These are phyloP conservation scores for Lepidurus arcticus DNA, from an alignment of 1,140 invertebrate species.

Conservation along the genomic window DNA sequence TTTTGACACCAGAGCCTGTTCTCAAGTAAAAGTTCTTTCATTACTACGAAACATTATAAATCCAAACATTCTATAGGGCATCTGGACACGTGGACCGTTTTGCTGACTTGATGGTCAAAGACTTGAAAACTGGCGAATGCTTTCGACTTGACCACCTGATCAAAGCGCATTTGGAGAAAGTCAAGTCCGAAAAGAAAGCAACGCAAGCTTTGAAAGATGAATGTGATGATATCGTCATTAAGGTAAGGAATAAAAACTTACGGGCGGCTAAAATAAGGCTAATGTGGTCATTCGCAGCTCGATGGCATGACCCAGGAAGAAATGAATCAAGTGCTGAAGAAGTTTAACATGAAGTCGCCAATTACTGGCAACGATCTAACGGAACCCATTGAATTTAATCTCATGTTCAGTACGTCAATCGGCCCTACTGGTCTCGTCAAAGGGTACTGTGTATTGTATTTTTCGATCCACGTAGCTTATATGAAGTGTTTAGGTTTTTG, in stretches of 20 bases:
- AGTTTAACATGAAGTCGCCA: conserved; percentile 91
- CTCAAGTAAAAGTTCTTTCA: conserved; percentile 59
- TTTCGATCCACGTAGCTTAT: background rate
- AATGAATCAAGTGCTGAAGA: conserved; percentile 72
- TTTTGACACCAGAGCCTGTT: conserved; percentile 93
- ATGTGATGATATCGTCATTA: conserved; percentile 72
- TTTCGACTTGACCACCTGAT: conserved; percentile 98
- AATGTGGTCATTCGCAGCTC: conserved; percentile 47
- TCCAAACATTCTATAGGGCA: conserved; percentile 54
- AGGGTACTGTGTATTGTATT: conserved; percentile 51
- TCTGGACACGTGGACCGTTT: conserved; percentile 99
- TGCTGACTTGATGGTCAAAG: conserved; percentile 99
- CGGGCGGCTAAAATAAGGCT: background rate
- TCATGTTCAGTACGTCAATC: conserved; percentile 97
- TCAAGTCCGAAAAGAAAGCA: conserved; percentile 77
- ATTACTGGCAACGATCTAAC: conserved; percentile 87
- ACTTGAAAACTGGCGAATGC: conserved; percentile 90
- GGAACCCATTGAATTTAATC: conserved; percentile 94
- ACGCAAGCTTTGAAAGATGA: conserved; percentile 62
- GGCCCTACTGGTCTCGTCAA: conserved; percentile 91
- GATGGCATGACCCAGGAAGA: conserved; percentile 85
- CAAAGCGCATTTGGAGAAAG: conserved; percentile 88
- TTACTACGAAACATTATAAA: background rate
- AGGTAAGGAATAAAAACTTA: conserved; percentile 45
- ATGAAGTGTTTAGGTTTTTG: conserved; percentile 57